Evolutionary conservation across 2,888 invertebrate species (phyloP).

Genomic region (Beris morrisii): DNA sequence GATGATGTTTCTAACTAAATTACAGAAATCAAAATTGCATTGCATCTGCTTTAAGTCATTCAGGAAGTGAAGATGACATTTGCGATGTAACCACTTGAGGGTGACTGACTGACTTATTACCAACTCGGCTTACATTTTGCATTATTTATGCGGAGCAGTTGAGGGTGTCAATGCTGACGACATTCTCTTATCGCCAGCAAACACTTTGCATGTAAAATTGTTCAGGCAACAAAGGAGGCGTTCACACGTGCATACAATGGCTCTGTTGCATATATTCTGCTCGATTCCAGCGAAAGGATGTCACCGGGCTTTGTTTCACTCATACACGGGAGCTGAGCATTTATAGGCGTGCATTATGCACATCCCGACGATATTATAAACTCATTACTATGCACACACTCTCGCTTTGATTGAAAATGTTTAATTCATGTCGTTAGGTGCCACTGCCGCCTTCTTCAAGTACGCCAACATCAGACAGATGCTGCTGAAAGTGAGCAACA

Average conservation of each 20-base stretch:
- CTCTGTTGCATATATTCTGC: slow-evolving; percentile 16
- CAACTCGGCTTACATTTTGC: slow-evolving; percentile 43
- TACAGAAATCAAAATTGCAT: too few relatives aligned
- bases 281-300: background rate
- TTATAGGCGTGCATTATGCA: background rate
- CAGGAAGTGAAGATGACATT: background rate
- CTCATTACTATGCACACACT: slow-evolving; percentile 33
- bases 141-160: slow-evolving; percentile 39
- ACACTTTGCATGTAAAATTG: slow-evolving; percentile 34
- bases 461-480: background rate
- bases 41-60: too few relatives aligned
- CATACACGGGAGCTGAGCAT: background rate
- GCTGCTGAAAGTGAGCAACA: background rate
- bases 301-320: background rate
- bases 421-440: slow-evolving; percentile 33
- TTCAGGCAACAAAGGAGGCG: slow-evolving; percentile 26
- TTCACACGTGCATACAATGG: slow-evolving; percentile 24
- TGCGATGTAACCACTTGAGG: slow-evolving; percentile 41
- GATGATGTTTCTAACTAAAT: too few relatives aligned
- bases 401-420: slow-evolving; percentile 32
- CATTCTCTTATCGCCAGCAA: slow-evolving; percentile 33
- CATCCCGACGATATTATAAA: slow-evolving; percentile 24
- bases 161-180: slow-evolving; percentile 15
- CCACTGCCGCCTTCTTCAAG: background rate
- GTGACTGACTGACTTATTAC: slow-evolving; percentile 44